Conservation (phyloP, 1,140 invertebrate species). For the Tetramorium parvispinum region DNA sequence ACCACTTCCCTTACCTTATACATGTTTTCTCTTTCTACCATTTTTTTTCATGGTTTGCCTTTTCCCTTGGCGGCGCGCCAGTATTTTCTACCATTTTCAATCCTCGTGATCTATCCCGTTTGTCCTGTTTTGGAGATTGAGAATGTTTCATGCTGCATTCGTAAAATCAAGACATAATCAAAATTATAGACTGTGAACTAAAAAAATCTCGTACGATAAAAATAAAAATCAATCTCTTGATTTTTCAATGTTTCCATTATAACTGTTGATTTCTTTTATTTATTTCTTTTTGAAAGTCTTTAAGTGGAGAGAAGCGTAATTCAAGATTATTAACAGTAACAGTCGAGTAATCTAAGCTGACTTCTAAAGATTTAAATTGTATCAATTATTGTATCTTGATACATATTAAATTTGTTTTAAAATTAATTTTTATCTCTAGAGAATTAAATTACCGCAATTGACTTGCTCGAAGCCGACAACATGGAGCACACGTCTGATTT, state of each 20-base stretch:
- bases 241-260: background rate
- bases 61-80: slow-evolving; percentile 32
- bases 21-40: slow-evolving; percentile 61
- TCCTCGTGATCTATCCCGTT: slow-evolving; percentile 13
- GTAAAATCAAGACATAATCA: background rate
- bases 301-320: background rate
- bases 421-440: background rate
- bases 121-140: background rate
- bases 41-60: slow-evolving; percentile 4
- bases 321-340: background rate
- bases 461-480: slow-evolving; percentile 8
- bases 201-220: background rate
- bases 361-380: background rate
- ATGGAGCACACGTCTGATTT: slow-evolving; percentile 34
- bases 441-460: slow-evolving; percentile 22
- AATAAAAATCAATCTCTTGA: background rate
- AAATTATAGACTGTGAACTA: background rate
- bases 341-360: background rate
- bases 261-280: background rate
- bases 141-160: background rate
- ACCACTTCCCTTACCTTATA: slow-evolving; percentile 74
- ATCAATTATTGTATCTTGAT: background rate
- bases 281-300: background rate
- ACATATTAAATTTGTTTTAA: background rate
- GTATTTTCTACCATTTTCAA: slow-evolving; percentile 54